Conservation (phyloP, 1,140 invertebrate species). For the Manduca sexta region DNA sequence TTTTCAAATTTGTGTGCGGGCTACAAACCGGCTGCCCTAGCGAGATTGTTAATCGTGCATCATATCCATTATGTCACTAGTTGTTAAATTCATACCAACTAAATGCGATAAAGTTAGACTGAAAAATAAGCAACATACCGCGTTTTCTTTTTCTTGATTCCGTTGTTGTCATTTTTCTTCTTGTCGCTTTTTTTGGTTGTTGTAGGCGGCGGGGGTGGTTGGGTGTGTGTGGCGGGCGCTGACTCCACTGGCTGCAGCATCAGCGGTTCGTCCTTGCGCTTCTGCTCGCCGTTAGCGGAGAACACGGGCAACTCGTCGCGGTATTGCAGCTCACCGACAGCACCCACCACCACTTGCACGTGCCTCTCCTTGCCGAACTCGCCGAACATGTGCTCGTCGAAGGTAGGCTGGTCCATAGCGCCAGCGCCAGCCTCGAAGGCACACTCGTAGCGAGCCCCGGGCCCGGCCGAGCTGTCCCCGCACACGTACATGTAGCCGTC, state of each 20-base stretch:
- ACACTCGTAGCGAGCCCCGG: slow-evolving; percentile 52
- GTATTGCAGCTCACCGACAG: slow-evolving; percentile 72
- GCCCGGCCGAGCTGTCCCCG: slow-evolving; percentile 39
- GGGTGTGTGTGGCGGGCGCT: slow-evolving; percentile 32
- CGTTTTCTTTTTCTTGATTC: slow-evolving; percentile 95
- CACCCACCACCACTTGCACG: slow-evolving; percentile 82
- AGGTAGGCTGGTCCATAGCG: slow-evolving; percentile 81
- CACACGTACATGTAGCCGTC: slow-evolving; percentile 66
- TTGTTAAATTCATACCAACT: neutral
- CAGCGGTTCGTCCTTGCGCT: slow-evolving; percentile 72
- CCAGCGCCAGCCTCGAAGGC: slow-evolving; percentile 39
- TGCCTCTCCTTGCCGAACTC: slow-evolving; percentile 80
- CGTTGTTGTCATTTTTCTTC: slow-evolving; percentile 90
- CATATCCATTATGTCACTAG: neutral
- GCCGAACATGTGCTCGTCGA: slow-evolving; percentile 84
- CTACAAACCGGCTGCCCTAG: too few species aligned
- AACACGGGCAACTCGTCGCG: slow-evolving; percentile 69
- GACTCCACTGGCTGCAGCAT: slow-evolving; percentile 67
- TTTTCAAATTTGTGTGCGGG: too few species aligned
- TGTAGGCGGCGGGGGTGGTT: slow-evolving; percentile 44
- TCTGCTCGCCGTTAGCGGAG: slow-evolving; percentile 56
- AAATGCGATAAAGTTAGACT: neutral
- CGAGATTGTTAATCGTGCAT: neutral
- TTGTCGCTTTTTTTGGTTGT: slow-evolving; percentile 80
- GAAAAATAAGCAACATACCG: slow-evolving; percentile 74